Evolutionary conservation across 2,113 vertebrate species (phyloP).

Genomic region (Emydocephalus ijimae): DNA sequence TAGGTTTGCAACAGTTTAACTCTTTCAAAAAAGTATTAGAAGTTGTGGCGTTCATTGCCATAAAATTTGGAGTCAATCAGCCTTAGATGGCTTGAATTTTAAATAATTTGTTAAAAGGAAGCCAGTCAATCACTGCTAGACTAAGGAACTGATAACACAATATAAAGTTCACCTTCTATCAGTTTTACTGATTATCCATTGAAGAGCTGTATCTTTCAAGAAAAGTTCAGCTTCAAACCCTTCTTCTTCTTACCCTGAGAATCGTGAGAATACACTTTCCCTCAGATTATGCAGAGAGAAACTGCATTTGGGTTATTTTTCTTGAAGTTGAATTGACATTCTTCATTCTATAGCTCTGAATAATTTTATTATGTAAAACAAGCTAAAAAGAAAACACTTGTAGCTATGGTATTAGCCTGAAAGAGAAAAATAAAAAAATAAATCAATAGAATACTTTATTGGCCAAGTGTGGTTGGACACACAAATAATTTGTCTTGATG

Average conservation of each 20-base stretch:
- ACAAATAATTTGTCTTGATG: no score
- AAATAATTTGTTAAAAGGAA: background rate
- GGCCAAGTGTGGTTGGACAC: no score
- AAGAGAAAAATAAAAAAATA: background rate
- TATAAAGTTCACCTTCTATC: background rate
- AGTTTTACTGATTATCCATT: background rate
- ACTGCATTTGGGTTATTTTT: background rate
- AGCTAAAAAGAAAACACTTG: background rate
- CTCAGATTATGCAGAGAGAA: background rate
- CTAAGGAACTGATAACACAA: background rate
- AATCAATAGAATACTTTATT: background rate
- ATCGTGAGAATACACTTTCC: background rate
- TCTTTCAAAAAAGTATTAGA: background rate
- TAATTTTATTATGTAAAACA: background rate
- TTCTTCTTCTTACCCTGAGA: background rate
- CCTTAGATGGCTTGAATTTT: background rate
- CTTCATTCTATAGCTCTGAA: background rate
- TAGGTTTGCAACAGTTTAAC: background rate
- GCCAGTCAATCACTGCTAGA: background rate
- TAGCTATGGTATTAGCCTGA: background rate
- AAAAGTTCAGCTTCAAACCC: background rate
- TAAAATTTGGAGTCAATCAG: background rate
- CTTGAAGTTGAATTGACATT: background rate
- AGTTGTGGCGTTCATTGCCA: background rate
- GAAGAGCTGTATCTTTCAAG: background rate